Base-by-base conservation (phyloP, 2,113 vertebrate species). In the Hylia prasina region DNA sequence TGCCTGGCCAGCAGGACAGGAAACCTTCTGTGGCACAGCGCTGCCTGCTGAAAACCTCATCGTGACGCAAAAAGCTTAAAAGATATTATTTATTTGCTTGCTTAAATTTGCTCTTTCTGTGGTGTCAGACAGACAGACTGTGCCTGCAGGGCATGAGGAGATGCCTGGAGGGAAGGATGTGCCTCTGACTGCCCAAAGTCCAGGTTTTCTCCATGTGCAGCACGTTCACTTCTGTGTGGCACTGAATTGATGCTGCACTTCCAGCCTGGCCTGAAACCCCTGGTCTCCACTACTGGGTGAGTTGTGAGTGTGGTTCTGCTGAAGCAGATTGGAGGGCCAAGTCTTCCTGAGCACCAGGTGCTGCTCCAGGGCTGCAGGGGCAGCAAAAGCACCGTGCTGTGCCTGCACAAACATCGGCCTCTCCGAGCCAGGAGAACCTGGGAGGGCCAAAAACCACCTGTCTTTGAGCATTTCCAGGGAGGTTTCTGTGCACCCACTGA, bases 11-110 rank as follows among this genome's bases (percentile, higher is more conserved):
- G 71, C 47, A 63, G 60, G 51, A 61, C 66, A 81, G 35, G 25
- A 53, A 42, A 45, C 25, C 10, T 60, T 40, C 51, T 3, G 17
- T 14, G 21, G 69, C 0, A 0, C 4, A 15, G 27, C 6, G 4
- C 58, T 89, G 42, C 53, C 51, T 90, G 64, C 65, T 66, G 86
- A 81, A 90, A 96, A 63, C 30, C 23, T 42, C 27, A 39, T 17
- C 45, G 10, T 13, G n/a, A 60, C 60, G 35, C 24, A 58, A 42
- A 66, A 50, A 50, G 15, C 39, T 69, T 53, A 25, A n/a, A 91
- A 66, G 56, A n/a, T 63, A 54, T 2, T 11, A 51, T 60, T 48
- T 8, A 22, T 48, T 64, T 51, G 17, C 40, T 63, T 71, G 33
- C 30, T 75, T 71, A 3, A 39, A 48, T 72, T 60, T 30, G 31